A percentile compares a stretch with the other conserved stretches of the same genome.
These are phyloP conservation scores for Mirza zaza DNA, from an alignment of 2,113 vertebrate genomes.

Conservation along the genomic window DNA sequence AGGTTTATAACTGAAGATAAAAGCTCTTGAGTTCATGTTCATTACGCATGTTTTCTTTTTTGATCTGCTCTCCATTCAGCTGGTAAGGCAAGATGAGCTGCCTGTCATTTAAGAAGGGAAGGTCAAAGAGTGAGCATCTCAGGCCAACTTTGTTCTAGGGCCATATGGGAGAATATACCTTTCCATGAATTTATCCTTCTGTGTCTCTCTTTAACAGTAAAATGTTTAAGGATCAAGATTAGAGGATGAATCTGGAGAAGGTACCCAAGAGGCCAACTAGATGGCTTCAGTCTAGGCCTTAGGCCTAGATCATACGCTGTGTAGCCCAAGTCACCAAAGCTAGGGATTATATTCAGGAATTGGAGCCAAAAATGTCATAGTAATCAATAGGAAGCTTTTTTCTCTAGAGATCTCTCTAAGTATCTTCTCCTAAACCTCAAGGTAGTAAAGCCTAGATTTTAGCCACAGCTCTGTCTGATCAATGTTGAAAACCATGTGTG, in stretches of 20 bases:
- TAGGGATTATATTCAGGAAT: not conserved
- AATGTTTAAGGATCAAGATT: not conserved
- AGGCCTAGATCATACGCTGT: not conserved
- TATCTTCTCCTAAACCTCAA: not conserved
- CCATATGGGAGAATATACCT: not conserved
- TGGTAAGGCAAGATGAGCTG: not conserved
- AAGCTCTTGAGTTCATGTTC: not conserved
- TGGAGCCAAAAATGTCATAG: not conserved
- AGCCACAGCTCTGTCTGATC: not conserved
- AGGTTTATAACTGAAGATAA: not conserved
- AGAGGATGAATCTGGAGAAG: not conserved
- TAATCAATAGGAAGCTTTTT: not conserved
- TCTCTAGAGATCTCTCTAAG: not conserved
- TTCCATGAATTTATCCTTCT: not conserved
- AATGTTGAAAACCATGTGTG: not conserved
- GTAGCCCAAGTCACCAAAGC: not conserved
- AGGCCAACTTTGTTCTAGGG: not conserved
- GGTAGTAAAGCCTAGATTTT: not conserved
- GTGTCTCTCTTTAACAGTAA: not conserved
- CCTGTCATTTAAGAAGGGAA: not conserved
- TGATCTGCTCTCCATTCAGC: not conserved
- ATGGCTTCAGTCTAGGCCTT: not conserved
- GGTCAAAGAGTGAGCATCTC: not conserved
- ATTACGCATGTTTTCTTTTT: not conserved
- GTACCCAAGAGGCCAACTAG: not conserved